Evolutionary conservation across 2,888 invertebrate genomes (phyloP), one percentile per base, ranked within the genome.

Genomic region (Nomada flava): DNA sequence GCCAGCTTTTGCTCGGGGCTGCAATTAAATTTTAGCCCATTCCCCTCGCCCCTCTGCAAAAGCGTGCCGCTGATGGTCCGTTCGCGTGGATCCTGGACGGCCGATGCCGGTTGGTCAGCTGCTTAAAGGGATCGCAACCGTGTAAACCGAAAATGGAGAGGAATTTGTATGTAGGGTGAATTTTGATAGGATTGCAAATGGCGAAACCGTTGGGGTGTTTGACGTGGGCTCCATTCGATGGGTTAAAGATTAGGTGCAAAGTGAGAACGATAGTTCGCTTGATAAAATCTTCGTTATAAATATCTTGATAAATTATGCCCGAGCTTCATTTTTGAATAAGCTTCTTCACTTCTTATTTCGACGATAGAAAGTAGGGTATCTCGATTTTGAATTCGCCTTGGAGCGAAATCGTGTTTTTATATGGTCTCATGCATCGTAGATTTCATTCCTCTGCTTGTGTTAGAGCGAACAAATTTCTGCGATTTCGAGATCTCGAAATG

Each of bases 11-110:
- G 79, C 69, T 82, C 78, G 47, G 62, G 62, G 75, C 67, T 50
- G 76, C 82, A 81, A 86, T 86, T 84, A 84, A 82, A 86, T 84
- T 86, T 75, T 70, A 47, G 62, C 60, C 55, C 65, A 29, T 29
- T 53, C 64, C 59, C 42, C 23, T 36, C 23, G 55, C 59, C 55
- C 29, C 60, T 23, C 68, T 18, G 36, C 70, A 79, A 81, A 81
- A 69, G 79, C 64, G 47, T 47, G 70, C 79, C 67, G 69, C 13
- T 36, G 68, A 65, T 70, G 44, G 57, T 42, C 26, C 44, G 52
- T 36, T 50, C 64, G 52, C 29, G 59, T 36, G 18, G 23, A 60
- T 55, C 23, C n/a, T 15, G 26, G 26, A 23, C 26, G 29, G 13
- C 20, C 62, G 36, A 59, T 64, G 53, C 13, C 65, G 44, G 76